phyloP scores from a whole-genome alignment of 2,797 vertebrate genomes.

The Poecilia wingei region DNA sequence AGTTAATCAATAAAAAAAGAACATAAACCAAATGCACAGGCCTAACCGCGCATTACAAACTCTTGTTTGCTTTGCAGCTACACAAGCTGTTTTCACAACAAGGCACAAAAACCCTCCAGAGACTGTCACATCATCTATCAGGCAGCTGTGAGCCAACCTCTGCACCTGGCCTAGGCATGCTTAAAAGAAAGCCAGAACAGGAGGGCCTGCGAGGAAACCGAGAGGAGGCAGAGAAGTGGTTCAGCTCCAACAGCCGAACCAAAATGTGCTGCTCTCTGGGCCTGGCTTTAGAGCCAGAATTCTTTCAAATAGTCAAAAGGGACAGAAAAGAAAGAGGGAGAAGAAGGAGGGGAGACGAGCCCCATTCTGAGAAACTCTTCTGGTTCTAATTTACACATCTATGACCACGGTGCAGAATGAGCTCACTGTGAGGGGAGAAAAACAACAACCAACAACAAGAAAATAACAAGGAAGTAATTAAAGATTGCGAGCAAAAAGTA shows the following conservation, averaged over 20 bases:
- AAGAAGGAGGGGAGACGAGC: constrained; percentile 55
- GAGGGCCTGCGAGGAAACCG: constrained; percentile 53
- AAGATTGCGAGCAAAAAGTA: constrained; percentile 32
- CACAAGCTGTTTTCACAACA: constrained; percentile 75
- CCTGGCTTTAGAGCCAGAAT: constrained; percentile 72
- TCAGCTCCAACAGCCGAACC: constrained; percentile 53
- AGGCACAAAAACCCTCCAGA: constrained; percentile 68
- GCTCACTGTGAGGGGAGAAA: constrained; percentile 75
- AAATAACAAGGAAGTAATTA: constrained; percentile 40
- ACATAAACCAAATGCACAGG: neutral
- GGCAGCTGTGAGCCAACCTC: constrained; percentile 75
- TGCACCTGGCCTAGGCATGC: constrained; percentile 74
- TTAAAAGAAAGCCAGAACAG: constrained; percentile 47
- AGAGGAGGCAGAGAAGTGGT: constrained; percentile 56
- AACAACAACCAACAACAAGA: constrained; percentile 69
- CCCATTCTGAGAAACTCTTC: constrained; percentile 73
- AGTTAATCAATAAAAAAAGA: constrained; percentile 1
- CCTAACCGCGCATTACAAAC: constrained; percentile 23
- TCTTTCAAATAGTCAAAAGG: constrained; percentile 77
- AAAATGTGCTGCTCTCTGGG: constrained; percentile 65
- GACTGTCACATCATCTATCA: constrained; percentile 71
- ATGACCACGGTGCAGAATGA: constrained; percentile 80
- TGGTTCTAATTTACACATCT: constrained; percentile 86
- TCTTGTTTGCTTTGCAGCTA: constrained; percentile 53
- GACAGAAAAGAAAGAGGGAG: constrained; percentile 39